Conservation (phyloP, 2,888 invertebrate genomes). For the Lasioglossum lativentre region DNA sequence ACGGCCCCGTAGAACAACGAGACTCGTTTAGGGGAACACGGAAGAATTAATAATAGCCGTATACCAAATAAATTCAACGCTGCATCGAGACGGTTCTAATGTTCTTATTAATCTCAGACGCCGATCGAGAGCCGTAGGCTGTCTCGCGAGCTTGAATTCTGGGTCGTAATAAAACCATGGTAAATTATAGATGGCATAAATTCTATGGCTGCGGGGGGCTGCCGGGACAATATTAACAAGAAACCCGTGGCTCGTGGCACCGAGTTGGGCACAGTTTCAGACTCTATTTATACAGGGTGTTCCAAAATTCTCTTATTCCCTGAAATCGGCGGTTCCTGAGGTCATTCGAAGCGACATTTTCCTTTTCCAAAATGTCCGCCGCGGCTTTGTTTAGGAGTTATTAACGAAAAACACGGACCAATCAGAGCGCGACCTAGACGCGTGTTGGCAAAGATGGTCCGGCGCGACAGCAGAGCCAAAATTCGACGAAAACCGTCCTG, state of each 20-base stretch:
- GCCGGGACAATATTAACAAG: neutral
- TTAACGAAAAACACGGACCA: too few species aligned
- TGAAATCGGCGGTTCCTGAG: too few species aligned
- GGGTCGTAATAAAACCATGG: conserved; percentile 45
- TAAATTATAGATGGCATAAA: conserved; percentile 61
- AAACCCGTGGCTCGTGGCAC: neutral
- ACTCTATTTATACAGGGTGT: too few species aligned
- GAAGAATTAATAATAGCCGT: conserved; percentile 49
- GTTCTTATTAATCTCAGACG: conserved; percentile 49
- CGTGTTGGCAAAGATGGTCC: too few species aligned
- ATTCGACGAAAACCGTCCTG: too few species aligned
- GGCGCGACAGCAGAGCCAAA: too few species aligned
- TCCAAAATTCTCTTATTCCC: too few species aligned
- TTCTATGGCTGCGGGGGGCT: conserved; percentile 50
- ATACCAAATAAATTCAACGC: conserved; percentile 31
- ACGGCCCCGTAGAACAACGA: conserved; percentile 35
- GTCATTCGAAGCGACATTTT: too few species aligned
- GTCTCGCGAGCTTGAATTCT: conserved; percentile 46
- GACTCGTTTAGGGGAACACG: neutral
- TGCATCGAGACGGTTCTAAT: conserved; percentile 24
- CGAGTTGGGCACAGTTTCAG: neutral
- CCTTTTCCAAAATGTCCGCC: too few species aligned
- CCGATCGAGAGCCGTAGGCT: conserved; percentile 31
- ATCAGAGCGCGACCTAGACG: too few species aligned
- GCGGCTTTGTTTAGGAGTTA: too few species aligned